Base-by-base conservation (phyloP, 2,113 vertebrate species). In the Oryzias woworae region DNA sequence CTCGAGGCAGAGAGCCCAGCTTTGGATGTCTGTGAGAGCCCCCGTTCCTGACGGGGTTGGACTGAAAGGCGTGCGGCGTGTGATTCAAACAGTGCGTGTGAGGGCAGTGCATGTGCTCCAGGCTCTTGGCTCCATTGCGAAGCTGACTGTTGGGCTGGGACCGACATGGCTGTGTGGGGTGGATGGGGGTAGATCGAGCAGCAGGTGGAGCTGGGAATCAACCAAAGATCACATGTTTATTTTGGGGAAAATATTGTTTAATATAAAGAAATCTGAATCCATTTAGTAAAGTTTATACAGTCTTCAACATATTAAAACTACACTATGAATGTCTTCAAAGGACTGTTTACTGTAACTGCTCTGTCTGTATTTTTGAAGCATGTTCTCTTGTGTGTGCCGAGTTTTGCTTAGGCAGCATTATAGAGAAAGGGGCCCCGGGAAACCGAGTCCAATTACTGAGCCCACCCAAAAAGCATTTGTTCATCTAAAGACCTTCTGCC, bases 121-220 rank as follows among this genome's bases (percentile, higher is more conserved):
- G 59, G 60, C 84, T 68, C 89, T 90, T 48, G 74, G 89, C 77
- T 0, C 93, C 93, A 41, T 93, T 95, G 22, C 87, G 92, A 68
- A 94, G 87, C 22, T 85, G 82, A 58, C 85, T 41, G 83, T 58
- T 4, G 62, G 88, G 85, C 66, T 87, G 81, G 4, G 81, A 78
- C 77, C 74, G 58, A 60, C 75, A 86, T 14, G 83, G 81, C 66
- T 89, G 83, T 24, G 76, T 64, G 62, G 77, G 80, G 49, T 86
- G 78, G 54, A 80, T 26, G 47, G 87, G 85, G 0, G 82, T 83
- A 20, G 90, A 85, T 64, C 87, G 80, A 69, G 89, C 87, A 66
- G 77, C 78, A 20, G 92, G 92, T 71, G 92, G 92, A 87, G 84
- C 92, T 93, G 81, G 0, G n/a, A 26, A 72, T 12, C 14, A 22